phyloP scores from a whole-genome alignment of 2,797 vertebrate genomes.

The Sebastes nivosus region DNA sequence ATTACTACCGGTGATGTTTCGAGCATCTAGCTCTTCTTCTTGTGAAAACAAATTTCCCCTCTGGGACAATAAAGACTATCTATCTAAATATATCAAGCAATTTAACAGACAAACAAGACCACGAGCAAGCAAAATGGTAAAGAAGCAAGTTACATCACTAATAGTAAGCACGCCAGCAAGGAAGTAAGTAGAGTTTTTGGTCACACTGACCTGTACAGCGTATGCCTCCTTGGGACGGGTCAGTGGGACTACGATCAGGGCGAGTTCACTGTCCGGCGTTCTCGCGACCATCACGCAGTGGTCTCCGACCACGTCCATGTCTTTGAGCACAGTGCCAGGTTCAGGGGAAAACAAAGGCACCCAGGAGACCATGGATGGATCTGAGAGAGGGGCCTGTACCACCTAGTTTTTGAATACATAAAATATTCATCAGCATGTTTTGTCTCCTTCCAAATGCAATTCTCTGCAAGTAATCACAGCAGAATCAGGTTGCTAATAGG shows the following conservation, averaged over 20 bases:
- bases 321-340: slow-evolving; percentile 84
- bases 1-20: no score
- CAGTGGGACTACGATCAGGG: slow-evolving; percentile 85
- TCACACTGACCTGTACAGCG: slow-evolving; percentile 83
- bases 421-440: neutral
- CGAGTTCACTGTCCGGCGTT: slow-evolving; percentile 74
- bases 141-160: neutral
- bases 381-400: slow-evolving; percentile 83
- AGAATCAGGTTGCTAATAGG: neutral
- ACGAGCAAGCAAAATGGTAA: neutral
- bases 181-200: neutral
- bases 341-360: slow-evolving; percentile 81
- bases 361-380: slow-evolving; percentile 86
- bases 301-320: slow-evolving; percentile 92
- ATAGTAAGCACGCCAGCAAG: neutral
- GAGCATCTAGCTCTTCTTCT: no score
- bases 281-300: slow-evolving; percentile 87
- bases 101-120: neutral
- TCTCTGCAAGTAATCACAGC: neutral
- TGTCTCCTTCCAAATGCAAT: neutral
- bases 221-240: slow-evolving; percentile 72
- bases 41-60: neutral
- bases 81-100: neutral
- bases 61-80: neutral
- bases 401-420: slow-evolving; percentile 75